Percentiles rank a stretch among this genome's conserved stretches.
Evolutionary conservation across 2,113 vertebrate species (phyloP).

Genomic region (Phoxinus phoxinus): DNA sequence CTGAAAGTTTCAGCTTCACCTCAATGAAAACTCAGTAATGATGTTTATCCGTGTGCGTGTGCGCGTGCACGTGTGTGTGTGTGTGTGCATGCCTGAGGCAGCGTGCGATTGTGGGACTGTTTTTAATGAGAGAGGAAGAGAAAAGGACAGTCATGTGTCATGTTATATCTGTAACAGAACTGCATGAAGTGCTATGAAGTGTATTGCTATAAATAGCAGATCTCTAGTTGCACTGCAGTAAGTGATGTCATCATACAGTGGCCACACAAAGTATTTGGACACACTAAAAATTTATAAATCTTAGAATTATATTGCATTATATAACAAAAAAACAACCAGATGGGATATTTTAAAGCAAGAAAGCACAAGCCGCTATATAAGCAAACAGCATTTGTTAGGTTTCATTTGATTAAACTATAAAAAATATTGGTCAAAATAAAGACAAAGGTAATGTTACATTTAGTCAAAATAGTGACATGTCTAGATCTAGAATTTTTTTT

Average conservation of each 20-base stretch:
- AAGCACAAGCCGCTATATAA: not conserved
- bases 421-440: not conserved
- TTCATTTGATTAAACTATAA: not conserved
- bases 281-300: not conserved
- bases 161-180: not conserved
- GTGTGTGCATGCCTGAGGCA: no score
- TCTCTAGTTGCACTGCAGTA: not conserved
- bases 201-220: not conserved
- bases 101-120: no score
- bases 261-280: not conserved
- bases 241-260: not conserved
- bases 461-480: no score
- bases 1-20: not conserved
- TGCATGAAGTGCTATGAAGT: not conserved
- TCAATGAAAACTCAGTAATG: not conserved
- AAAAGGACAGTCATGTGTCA: not conserved
- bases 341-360: not conserved
- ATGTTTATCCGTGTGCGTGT: constrained; percentile 20
- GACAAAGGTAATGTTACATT: not conserved
- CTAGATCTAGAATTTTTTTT: no score
- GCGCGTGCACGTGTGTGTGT: not conserved
- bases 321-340: not conserved
- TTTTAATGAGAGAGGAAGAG: not conserved
- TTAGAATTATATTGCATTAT: not conserved
- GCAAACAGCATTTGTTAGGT: not conserved